These are phyloP conservation scores for Dysidea cf. avara DNA, from an alignment of 37 sponge, comb jelly and placozoan genomes.

Conservation along the genomic window DNA sequence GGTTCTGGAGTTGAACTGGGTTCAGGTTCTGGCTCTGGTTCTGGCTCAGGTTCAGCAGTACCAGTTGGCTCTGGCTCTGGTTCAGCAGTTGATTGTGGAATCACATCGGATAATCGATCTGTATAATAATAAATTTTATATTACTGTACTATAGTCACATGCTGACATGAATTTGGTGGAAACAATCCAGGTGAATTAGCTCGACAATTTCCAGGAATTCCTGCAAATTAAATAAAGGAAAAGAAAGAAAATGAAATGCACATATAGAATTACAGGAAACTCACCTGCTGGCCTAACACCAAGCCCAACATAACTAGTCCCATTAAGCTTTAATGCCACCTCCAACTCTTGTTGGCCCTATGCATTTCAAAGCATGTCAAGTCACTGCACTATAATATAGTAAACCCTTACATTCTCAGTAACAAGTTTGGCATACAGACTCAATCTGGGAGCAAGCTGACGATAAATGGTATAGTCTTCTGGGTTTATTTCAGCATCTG, in stretches of 20 bases:
- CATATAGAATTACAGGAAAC: too few species aligned
- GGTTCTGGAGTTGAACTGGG: too few species aligned
- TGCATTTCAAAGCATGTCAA: too few species aligned
- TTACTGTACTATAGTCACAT: too few species aligned
- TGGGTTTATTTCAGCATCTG: conserved; percentile 24
- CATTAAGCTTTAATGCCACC: conserved; percentile 39
- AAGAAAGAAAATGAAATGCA: neutral
- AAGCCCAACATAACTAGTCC: conserved; percentile 50
- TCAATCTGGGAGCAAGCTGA: conserved; percentile 24
- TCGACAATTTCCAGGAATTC: conserved; percentile 25
- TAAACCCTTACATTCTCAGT: conserved; percentile 16
- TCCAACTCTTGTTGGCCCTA: conserved; percentile 58
- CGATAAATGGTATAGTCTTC: conserved; percentile 18
- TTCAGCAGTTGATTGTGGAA: too few species aligned
- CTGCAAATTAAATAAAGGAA: conserved; percentile 1
- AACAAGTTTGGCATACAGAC: conserved; percentile 40
- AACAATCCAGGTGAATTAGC: conserved; percentile 31
- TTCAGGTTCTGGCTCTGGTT: too few species aligned
- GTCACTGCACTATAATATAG: too few species aligned
- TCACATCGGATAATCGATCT: too few species aligned
- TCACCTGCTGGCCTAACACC: conserved; percentile 40
- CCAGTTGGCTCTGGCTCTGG: too few species aligned
- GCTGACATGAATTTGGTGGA: too few species aligned
- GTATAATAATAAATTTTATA: too few species aligned
- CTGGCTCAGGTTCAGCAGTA: too few species aligned